Evolutionary conservation across 2,888 invertebrate genomes (phyloP), one percentile per base, ranked within the genome.

Genomic region (Tenthredo distinguenda): DNA sequence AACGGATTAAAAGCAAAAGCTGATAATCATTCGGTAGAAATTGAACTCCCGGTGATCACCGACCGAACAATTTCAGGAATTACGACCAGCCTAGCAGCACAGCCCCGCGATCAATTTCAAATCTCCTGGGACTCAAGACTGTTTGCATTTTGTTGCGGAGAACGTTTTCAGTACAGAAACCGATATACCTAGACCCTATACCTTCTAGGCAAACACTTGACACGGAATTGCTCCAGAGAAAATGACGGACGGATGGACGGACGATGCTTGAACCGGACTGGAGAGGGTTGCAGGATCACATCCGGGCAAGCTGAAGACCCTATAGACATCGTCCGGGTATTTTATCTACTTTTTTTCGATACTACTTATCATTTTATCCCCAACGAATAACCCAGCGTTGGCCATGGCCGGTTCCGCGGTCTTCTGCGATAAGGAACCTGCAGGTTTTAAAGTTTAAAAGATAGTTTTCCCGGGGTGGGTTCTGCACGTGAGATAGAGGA

Each of bases 181-280:
- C 77, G 77, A 77, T 77, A 77, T 55, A 77, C 77, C 77, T 55
- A 47, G 31, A 77, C 50, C 76, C 76, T n/a, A 55, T 77, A 50
- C 77, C 50, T 77, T 26, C 55, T 55, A 81, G 58, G 62, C 81
- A 58, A 81, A 81, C 81, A 81, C 81, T 81, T 81, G 81, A 81
- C 81, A 34, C 37, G 81, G 62, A 40, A 81, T 81, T 81, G 81
- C 81, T 40, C 31, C 37, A 37, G 58, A 62, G 81, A 81, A 81
- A 81, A 81, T 58, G 81, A 58, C 81, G 81, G 62, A 81, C 81
- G 58, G 62, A 81, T 81, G 81, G 40, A 79, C n/a, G 34, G 55
- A 81, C 62, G 58, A 26, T 40, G 50, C 81, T 81, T 62, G 62
- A 40, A 77, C n/a, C 77, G 77, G 31, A 50, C 31, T 55, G 34